These are phyloP conservation scores for Cantharis rustica DNA, from an alignment of 2,888 invertebrate genomes.

Conservation along the genomic window DNA sequence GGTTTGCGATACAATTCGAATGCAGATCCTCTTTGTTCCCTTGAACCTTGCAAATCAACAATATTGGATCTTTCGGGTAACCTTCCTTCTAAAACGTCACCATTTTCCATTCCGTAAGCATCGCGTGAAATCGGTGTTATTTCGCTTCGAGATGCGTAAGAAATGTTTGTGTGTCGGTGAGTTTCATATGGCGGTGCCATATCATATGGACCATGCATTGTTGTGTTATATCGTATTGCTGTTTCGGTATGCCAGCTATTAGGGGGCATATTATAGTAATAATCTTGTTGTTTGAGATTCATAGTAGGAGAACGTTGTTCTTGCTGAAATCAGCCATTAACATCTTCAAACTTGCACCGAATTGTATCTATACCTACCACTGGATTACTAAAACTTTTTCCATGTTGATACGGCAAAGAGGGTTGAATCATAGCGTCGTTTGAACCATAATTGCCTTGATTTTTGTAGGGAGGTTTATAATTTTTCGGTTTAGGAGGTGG, in stretches of 20 bases:
- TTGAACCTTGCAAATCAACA: conserved; percentile 78
- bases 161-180: conserved; percentile 53
- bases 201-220: conserved; percentile 50
- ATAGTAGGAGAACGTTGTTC: conserved; percentile 49
- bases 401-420: conserved; percentile 51
- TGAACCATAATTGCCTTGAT: conserved; percentile 42
- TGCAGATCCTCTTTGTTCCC: conserved; percentile 92
- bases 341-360: neutral
- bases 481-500: conserved; percentile 94
- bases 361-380: conserved; percentile 46
- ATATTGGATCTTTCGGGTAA: conserved; percentile 48
- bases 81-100: conserved; percentile 41
- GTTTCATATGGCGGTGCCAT: conserved; percentile 53
- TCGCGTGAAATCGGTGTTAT: conserved; percentile 50
- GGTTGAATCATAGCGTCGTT: conserved; percentile 47
- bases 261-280: conserved; percentile 49
- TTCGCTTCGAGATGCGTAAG: conserved; percentile 54
- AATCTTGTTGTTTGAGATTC: conserved; percentile 48
- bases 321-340: conserved; percentile 32
- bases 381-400: conserved; percentile 56
- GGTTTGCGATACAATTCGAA: conserved; percentile 94
- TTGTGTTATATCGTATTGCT: conserved; percentile 48
- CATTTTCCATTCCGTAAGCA: conserved; percentile 43
- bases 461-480: conserved; percentile 73
- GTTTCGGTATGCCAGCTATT: conserved; percentile 43